Percentiles rank a stretch among this genome's conserved stretches.
These are phyloP conservation scores for Sebastolobus alascanus DNA, from an alignment of 2,797 vertebrate species.

Conservation along the genomic window DNA sequence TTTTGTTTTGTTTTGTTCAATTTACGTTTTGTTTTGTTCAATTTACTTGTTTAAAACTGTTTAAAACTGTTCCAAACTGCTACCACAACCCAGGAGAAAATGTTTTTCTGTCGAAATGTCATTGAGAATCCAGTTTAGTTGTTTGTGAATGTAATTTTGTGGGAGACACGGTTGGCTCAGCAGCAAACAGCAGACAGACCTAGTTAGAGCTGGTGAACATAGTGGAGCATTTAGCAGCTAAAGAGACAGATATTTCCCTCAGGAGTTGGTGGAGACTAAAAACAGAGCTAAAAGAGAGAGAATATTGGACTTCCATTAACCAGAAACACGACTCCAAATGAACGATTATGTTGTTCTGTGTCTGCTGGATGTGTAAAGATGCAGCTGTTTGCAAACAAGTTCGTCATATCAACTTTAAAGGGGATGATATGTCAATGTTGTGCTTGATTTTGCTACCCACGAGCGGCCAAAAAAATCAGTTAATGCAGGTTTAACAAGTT, in stretches of 20 bases:
- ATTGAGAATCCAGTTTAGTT: too few species aligned
- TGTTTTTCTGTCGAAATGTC: too few species aligned
- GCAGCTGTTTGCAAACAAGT: neutral
- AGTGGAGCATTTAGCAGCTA: neutral
- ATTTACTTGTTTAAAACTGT: too few species aligned
- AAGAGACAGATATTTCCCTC: neutral
- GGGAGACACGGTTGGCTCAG: too few species aligned
- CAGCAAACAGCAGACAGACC: neutral
- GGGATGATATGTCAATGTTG: neutral
- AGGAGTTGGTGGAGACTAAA: neutral
- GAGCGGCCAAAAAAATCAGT: neutral
- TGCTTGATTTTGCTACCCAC: neutral
- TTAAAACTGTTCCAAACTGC: too few species aligned
- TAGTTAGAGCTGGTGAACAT: neutral
- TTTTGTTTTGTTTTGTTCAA: too few species aligned
- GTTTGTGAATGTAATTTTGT: too few species aligned
- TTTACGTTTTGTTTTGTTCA: too few species aligned
- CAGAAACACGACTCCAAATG: neutral
- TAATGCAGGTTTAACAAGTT: neutral
- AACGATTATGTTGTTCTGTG: neutral
- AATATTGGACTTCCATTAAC: neutral
- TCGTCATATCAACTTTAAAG: neutral
- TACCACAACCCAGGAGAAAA: too few species aligned
- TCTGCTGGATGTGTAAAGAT: neutral
- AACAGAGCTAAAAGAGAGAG: neutral